Evolutionary conservation across 2,888 invertebrate species (phyloP), one percentile per base, ranked within the genome.

Genomic region (Diploptera punctata): DNA sequence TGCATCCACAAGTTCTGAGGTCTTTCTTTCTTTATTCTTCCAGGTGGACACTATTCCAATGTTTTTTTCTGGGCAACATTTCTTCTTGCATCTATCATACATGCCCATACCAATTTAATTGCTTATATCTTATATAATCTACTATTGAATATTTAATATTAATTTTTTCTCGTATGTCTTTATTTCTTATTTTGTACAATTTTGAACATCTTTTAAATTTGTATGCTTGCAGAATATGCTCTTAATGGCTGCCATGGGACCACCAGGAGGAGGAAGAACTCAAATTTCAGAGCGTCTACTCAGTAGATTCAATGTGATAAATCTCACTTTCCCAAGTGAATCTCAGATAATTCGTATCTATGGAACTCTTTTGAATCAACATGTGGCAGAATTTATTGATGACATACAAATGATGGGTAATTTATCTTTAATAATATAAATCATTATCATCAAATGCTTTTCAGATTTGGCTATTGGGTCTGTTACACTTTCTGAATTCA

Each of bases 211-310:
- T 33, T 33, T 33, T 33, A 33, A 33, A 7, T 33, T 33, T 33
- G 33, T 33, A 7, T 33, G 7, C 5, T 33, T 33, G 33, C 80
- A 93, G 90, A 92, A 90, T 80, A 92, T 95, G 87, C 87, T 93
- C 74, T 82, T 95, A 60, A 86, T 94, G 80, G 90, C 89, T 2
- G 91, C 94, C 0, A 95, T 95, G 87, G 95, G 95, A 0, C 94
- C 94, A 0, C 93, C 95, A 0, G 95, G 95, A 1, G 95, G 95
- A 1, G 94, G 95, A 1, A 87, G 95, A 18, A 93, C 94, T 75
- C 86, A 89, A 19, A 91, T 96, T 71, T 92, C 94, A 0, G 84
- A 91, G 60, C 89, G 95, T 1, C 87, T 96, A 67, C 87, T 93
- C 77, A 93, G 94, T 61, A 89, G 91, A 79, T 94, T 95, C 84